Evolutionary conservation across 2,797 vertebrate genomes (phyloP).

Genomic region (Anguilla obscura): DNA sequence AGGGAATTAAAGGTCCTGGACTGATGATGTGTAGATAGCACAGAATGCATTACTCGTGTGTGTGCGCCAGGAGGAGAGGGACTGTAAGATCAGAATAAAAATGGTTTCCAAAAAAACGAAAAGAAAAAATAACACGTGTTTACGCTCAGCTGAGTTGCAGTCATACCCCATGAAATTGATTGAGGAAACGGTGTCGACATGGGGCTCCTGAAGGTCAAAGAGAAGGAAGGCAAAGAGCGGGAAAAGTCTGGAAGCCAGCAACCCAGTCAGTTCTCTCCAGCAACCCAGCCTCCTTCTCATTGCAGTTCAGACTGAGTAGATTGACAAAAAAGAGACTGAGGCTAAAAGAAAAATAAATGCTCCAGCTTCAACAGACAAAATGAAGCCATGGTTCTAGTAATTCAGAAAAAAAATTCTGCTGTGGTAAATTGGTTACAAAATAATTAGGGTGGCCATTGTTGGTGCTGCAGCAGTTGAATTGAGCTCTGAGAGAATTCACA

Average conservation of each 20-base stretch:
- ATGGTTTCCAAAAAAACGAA: not conserved
- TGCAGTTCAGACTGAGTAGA: not conserved
- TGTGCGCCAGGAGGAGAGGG: not conserved
- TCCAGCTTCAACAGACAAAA: not conserved
- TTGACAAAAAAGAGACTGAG: not conserved
- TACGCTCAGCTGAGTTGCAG: not conserved
- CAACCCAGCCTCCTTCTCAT: not conserved
- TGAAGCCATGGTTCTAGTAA: not conserved
- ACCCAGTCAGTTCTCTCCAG: not conserved
- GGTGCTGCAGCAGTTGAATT: not conserved
- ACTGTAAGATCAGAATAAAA: constrained; percentile 21
- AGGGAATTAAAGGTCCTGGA: constrained; percentile 32
- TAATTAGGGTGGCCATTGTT: not conserved
- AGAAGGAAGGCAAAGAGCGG: not conserved
- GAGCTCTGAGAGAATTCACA: not conserved
- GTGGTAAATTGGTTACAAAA: not conserved
- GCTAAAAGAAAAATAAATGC: not conserved
- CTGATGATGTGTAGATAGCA: constrained; percentile 19
- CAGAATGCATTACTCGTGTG: constrained; percentile 30
- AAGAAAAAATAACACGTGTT: not conserved
- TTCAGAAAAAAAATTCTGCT: not conserved
- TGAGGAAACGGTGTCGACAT: not conserved
- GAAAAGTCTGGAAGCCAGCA: not conserved
- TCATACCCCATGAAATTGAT: constrained; percentile 26
- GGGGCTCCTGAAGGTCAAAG: constrained; percentile 6